Conservation (phyloP, 2,797 vertebrate species). For the Yasuhikotakia modesta region DNA sequence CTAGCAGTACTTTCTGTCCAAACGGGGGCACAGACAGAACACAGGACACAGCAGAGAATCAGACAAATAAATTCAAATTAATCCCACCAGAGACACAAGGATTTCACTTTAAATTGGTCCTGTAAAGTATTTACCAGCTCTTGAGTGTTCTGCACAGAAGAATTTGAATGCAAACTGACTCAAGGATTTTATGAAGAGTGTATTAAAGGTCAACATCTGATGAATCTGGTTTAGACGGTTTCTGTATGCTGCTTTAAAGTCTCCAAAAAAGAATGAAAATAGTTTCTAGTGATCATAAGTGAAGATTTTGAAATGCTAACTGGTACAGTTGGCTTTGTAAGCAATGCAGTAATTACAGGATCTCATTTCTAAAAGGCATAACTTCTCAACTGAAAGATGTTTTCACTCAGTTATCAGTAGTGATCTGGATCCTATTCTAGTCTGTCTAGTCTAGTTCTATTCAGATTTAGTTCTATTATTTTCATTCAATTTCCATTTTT, state of each 20-base stretch:
- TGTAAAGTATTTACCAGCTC: slow-evolving; percentile 32
- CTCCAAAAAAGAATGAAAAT: not conserved
- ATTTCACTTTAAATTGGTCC: slow-evolving; percentile 35
- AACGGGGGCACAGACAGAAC: slow-evolving; percentile 22
- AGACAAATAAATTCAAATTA: slow-evolving; percentile 48
- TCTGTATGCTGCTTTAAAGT: not conserved
- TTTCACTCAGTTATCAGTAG: not conserved
- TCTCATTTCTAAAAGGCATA: not conserved
- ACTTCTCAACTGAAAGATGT: not conserved
- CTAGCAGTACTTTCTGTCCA: slow-evolving; percentile 17
- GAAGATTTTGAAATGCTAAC: not conserved
- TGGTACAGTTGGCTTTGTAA: not conserved
- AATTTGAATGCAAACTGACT: slow-evolving; percentile 11
- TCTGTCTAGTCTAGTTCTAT: not conserved
- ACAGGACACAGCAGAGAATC: slow-evolving; percentile 36
- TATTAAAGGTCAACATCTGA: slow-evolving; percentile 5
- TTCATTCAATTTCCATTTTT: not conserved
- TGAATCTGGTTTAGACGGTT: not conserved
- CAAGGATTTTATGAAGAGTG: slow-evolving; percentile 13
- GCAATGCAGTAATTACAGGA: not conserved
- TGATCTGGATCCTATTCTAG: not conserved
- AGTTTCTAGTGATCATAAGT: not conserved
- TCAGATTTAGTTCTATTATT: not conserved
- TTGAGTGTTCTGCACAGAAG: slow-evolving; percentile 17
- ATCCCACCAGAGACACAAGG: slow-evolving; percentile 9